Evolutionary conservation across 2,113 vertebrate species (phyloP).

Genomic region (Zosterops japonicus): DNA sequence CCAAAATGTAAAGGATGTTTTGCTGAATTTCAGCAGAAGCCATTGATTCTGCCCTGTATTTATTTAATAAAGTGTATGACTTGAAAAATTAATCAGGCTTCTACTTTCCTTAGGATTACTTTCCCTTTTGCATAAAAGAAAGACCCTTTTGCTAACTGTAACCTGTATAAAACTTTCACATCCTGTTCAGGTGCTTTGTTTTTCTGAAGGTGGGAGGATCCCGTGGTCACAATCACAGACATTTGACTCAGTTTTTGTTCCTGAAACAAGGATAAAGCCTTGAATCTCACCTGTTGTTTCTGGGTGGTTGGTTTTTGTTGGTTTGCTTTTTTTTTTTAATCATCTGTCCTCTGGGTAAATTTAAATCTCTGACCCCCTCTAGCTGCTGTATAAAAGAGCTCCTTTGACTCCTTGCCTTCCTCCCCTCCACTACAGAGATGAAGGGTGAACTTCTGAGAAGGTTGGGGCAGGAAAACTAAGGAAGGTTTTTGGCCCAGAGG

Average conservation of each 20-base stretch:
- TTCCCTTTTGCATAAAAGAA: not conserved
- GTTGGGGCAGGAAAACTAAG: not conserved
- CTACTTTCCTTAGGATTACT: not conserved
- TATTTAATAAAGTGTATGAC: not conserved
- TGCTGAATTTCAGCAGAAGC: not conserved
- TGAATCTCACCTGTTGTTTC: not conserved
- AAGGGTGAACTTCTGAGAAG: not conserved
- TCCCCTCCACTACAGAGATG: not conserved
- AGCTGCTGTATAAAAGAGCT: slow-evolving; percentile 7
- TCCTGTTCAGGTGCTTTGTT: not conserved
- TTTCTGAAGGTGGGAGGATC: not conserved
- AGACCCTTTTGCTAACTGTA: not conserved
- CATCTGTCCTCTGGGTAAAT: not conserved
- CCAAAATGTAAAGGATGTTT: not conserved
- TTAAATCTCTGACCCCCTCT: slow-evolving; percentile 32
- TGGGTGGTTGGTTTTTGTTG: not conserved
- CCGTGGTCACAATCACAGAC: not conserved
- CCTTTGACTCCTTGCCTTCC: not conserved
- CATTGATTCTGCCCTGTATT: not conserved
- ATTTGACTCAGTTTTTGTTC: not conserved
- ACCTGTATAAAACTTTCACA: not conserved
- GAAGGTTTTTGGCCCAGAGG: not conserved
- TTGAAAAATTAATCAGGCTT: not conserved
- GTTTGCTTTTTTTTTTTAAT: not conserved
- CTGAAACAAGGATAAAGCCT: not conserved